Base-by-base conservation (phyloP, 2,888 invertebrate species). In the Caenorhabditis sp. region DNA sequence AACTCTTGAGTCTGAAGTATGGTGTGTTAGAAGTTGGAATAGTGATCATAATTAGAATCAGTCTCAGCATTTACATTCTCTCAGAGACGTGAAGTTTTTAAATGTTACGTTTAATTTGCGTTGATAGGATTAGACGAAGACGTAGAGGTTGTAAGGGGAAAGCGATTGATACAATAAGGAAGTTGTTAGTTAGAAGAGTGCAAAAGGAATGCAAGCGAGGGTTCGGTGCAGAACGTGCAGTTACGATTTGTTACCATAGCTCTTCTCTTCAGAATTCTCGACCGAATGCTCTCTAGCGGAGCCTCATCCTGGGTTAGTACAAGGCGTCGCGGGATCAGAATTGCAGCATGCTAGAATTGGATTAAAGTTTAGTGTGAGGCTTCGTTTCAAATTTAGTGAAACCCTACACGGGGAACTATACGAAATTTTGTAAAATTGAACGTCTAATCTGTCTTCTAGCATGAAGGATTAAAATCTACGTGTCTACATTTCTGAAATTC, bases 251-350 rank as follows among this genome's bases (percentile, higher is more conserved):
- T 79, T 79, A 79, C 79, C 79, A 61, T 70, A 44, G 70, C 79
- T 79, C 70, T 70, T 61, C 79, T 69, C 61, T 79, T 79, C 69
- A 69, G 51, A 49, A 79, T 79, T 70, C 79, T 70, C 41, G 79
- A 70, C 47, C 22, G 79, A 56, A 70, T 51, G 63, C 41, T 70
- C 64, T 79, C 79, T 70, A 79, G 69, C n/a, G 70, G 79, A 5
- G 54, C 38, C 35, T 70, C 70, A 19, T 64, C 79, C 28, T 54
- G 64, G 16, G 79, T 47, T 56, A 79, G 70, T 24, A 79, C 44
- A 63, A 79, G 70, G 47, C 70, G 79, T 70, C 79, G 63, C 31
- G 70, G 79, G n/a, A 79, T 79, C 56, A 79, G 64, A 56, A 79
- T 64, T 64, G 79, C 64, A 41, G 79, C 70, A 63, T 79, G 79